Percentiles rank a stretch among this genome's conserved stretches.
Conservation (phyloP, 1,140 invertebrate species). For the Pogonomyrmex californicus region DNA sequence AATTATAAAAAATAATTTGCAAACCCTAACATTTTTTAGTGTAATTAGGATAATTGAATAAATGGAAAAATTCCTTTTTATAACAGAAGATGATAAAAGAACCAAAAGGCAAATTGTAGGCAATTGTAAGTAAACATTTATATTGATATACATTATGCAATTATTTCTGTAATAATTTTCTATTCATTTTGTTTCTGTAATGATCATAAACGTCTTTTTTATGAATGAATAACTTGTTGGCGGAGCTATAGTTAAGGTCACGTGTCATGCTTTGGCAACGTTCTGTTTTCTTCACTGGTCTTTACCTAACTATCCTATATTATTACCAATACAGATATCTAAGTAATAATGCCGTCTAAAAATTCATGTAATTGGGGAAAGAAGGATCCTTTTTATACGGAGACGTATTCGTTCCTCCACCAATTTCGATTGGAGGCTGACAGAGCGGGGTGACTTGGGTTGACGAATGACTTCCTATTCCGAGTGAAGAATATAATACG, state of each 20-base stretch:
- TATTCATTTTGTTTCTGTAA: constrained; percentile 10
- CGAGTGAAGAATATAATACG: not conserved
- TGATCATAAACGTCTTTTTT: constrained; percentile 3
- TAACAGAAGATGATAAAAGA: not conserved
- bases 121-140: not conserved
- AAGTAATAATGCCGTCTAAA: not conserved
- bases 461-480: too few relatives aligned
- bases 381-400: not conserved
- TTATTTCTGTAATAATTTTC: not conserved
- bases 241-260: not conserved
- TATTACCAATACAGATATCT: constrained; percentile 13
- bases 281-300: not conserved
- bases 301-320: not conserved
- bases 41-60: too few relatives aligned
- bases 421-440: not conserved
- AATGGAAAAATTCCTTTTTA: not conserved
- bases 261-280: not conserved
- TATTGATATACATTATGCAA: constrained; percentile 9
- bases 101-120: not conserved
- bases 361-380: not conserved
- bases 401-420: not conserved
- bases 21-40: not conserved
- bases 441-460: not conserved
- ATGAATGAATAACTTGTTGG: constrained; percentile 23
- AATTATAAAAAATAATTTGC: not conserved